Evolutionary conservation across 2,888 invertebrate species (phyloP).

Genomic region (Tetranychus piercei): DNA sequence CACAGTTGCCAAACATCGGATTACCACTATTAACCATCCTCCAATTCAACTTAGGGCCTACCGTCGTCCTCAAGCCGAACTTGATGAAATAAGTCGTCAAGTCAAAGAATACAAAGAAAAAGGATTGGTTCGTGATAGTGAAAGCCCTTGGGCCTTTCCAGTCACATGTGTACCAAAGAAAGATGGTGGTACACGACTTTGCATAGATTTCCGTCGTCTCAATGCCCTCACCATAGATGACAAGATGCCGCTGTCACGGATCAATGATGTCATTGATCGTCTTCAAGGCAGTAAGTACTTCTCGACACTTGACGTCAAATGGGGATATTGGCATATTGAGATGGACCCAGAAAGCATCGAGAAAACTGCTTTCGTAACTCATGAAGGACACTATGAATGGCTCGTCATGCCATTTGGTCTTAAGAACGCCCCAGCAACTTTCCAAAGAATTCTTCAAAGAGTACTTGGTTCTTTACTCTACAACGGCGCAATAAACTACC

Average conservation of each 20-base stretch:
- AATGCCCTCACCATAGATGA: slow-evolving; percentile 7
- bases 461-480: background rate
- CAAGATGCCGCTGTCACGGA: background rate
- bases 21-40: background rate
- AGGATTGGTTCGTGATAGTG: background rate
- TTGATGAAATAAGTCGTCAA: background rate
- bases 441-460: slow-evolving; percentile 7
- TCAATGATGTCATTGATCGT: slow-evolving; percentile 3
- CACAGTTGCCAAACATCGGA: background rate
- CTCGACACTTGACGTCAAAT: slow-evolving; percentile 3
- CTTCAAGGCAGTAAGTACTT: background rate
- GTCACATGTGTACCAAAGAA: background rate
- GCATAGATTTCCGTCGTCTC: background rate
- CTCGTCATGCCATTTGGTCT: slow-evolving; percentile 14
- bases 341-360: background rate
- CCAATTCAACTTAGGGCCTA: background rate
- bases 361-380: slow-evolving; percentile 14
- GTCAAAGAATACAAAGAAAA: background rate
- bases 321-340: slow-evolving; percentile 13
- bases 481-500: background rate
- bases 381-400: slow-evolving; percentile 9
- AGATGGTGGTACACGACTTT: background rate
- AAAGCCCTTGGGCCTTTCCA: background rate
- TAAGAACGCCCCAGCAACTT: slow-evolving; percentile 2
- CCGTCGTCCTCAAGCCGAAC: background rate